phyloP scores from a whole-genome alignment of 2,113 vertebrate genomes.

The Phasianus colchicus region DNA sequence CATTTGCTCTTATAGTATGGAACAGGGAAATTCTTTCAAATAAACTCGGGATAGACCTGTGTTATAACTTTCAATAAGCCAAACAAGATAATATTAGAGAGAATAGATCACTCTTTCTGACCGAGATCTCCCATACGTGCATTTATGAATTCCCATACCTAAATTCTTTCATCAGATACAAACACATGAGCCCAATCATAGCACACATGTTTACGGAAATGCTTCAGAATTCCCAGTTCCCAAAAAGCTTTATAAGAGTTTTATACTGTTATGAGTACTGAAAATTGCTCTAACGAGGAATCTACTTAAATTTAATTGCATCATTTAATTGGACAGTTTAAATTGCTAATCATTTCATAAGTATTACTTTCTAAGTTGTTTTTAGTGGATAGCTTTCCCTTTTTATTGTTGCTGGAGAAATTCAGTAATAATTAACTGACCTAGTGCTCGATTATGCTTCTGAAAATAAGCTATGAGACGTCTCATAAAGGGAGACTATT shows the following conservation, averaged over 20 bases:
- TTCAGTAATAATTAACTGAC: conserved; percentile 61
- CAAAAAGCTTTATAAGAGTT: not conserved
- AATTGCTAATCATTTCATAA: conserved; percentile 55
- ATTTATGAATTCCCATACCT: not conserved
- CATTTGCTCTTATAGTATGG: not conserved
- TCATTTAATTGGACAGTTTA: conserved; percentile 52
- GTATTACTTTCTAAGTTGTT: conserved; percentile 36
- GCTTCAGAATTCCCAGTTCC: not conserved
- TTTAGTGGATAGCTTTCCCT: conserved; percentile 39
- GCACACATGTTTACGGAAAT: not conserved
- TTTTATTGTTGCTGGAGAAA: conserved; percentile 56
- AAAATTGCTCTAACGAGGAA: conserved; percentile 53
- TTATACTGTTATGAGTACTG: not conserved
- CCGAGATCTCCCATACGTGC: not conserved
- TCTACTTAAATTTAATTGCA: conserved; percentile 56
- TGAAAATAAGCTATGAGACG: conserved; percentile 53
- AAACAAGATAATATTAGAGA: not conserved
- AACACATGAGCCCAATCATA: not conserved
- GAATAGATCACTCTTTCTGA: not conserved
- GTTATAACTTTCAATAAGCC: not conserved
- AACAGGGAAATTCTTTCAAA: not conserved
- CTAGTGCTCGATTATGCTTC: conserved; percentile 35
- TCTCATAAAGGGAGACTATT: conserved; percentile 56
- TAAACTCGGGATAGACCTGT: not conserved
- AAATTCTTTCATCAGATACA: not conserved